Evolutionary conservation across 2,888 invertebrate species (phyloP), one percentile per base, ranked within the genome.

Genomic region (Amorpha juglandis): DNA sequence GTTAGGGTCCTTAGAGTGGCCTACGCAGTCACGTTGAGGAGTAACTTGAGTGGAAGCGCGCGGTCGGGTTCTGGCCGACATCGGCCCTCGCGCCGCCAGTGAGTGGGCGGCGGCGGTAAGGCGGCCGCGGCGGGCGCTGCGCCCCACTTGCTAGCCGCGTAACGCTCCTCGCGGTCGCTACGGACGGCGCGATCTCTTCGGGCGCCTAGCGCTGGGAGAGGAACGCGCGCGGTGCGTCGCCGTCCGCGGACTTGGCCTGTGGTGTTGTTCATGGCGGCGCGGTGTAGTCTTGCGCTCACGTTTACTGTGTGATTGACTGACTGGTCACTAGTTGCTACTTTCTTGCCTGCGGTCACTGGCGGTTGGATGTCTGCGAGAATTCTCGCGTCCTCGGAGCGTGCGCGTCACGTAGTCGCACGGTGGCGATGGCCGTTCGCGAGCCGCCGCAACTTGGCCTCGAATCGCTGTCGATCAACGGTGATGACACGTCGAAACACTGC

Each of bases 91-190:
- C 88, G 89, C 75, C 87, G 95, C 97, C 97, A 97, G 89, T 96
- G 96, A 73, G 95, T 94, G 68, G 97, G 97, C 78, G 97, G 97
- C 84, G 95, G 96, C 68, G 97, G 97, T 81, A 97, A 91, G 71
- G 96, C 95, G 76, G 95, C 95, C 55, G 97, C 96, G 67, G 96
- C 95, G 63, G 97, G 97, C 66, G 97, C 96, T 76, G 96, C 96
- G 80, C 96, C 96, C 94, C 97, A 97, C 88, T 97, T 97, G 84
- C 97, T 96, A 82, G 95, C 97, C 72, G 97, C 97, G 86, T 89
- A 91, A 72, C 91, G 89, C 78, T 90, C 91, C 66, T 84, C 84
- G 52, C 89, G 83, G 67, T 64, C 69, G 69, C 71, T 65, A 76
- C 79, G 65, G 79, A 75, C 66, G 78, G 71, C 62, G 74, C 79